Base-by-base conservation (phyloP, 2,888 invertebrate genomes). In the Cactoblastis cactorum region DNA sequence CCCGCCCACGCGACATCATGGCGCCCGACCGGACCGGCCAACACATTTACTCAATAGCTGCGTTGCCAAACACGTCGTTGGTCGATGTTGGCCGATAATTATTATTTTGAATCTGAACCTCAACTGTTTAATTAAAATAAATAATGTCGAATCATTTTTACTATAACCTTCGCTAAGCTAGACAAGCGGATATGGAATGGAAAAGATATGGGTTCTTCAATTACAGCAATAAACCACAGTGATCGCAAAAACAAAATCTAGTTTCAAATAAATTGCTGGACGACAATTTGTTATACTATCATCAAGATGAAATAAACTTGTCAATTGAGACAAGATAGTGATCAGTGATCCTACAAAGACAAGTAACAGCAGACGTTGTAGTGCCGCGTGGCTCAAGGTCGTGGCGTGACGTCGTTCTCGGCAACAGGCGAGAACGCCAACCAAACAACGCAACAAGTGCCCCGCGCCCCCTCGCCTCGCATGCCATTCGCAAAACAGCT, bases 401-500 rank as follows among this genome's bases (percentile, higher is more conserved):
- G 77, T 68, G 61, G 57, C 61, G 68, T 84, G 83, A 82, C 84
- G 87, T 83, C 74, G 77, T 61, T 62, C 65, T 68, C 69, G 70
- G 80, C 83, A 80, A 80, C 80, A 80, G 79, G 78, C 81, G 78
- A 76, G 77, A 73, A 74, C 77, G 77, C 76, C 81, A 80, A 80
- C 83, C 77, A 83, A 86, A 83, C 83, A 83, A 79, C 83, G 83
- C 87, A 88, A 89, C 84, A 87, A 85, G 88, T 86, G 86, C 82
- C 71, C 71, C 77, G 72, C 79, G 71, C 79, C 76, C 75, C 74
- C 79, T 70, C 77, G 63, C 67, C 61, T 71, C 69, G 67, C 76
- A 76, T 74, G 69, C 75, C 74, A 75, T 71, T 76, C 67, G 77
- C 72, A 56, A 74, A 80, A 76, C 74, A 74, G 73, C 74, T 74